Conservation (phyloP, 1,140 invertebrate genomes). For the Cryptotermes secundus region DNA sequence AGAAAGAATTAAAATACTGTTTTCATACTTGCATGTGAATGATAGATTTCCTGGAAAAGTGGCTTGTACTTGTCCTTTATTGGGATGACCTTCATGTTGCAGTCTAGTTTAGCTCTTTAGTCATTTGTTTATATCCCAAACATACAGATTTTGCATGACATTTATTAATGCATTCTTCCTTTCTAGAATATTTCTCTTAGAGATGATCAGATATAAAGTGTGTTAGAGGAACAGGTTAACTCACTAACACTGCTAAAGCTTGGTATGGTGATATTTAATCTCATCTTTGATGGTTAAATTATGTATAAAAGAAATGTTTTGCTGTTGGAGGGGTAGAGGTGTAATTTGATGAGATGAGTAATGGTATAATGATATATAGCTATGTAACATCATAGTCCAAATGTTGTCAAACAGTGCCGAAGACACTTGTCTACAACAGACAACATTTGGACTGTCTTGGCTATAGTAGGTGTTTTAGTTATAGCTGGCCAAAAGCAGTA, state of each 20-base stretch:
- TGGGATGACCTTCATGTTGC: neutral
- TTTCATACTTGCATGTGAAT: neutral
- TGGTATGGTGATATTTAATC: no score
- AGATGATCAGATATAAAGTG: neutral
- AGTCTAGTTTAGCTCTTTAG: neutral
- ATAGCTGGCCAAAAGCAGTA: neutral
- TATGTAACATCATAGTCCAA: neutral
- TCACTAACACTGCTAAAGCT: no score
- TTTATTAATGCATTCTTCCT: conserved; percentile 7
- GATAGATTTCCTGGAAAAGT: neutral
- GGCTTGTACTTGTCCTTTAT: neutral
- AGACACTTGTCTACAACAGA: neutral
- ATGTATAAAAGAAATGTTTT: neutral
- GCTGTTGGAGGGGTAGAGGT: neutral
- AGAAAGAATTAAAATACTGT: no score
- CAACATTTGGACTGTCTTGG: neutral
- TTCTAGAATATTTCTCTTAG: neutral
- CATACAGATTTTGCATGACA: neutral
- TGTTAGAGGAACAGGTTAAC: no score
- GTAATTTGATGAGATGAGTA: neutral
- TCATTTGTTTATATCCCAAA: neutral
- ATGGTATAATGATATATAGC: neutral
- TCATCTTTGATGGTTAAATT: neutral
- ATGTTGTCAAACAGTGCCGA: neutral
- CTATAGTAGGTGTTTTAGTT: neutral